Conservation (phyloP, 2,888 invertebrate species). For the Sthenelais limicola region DNA sequence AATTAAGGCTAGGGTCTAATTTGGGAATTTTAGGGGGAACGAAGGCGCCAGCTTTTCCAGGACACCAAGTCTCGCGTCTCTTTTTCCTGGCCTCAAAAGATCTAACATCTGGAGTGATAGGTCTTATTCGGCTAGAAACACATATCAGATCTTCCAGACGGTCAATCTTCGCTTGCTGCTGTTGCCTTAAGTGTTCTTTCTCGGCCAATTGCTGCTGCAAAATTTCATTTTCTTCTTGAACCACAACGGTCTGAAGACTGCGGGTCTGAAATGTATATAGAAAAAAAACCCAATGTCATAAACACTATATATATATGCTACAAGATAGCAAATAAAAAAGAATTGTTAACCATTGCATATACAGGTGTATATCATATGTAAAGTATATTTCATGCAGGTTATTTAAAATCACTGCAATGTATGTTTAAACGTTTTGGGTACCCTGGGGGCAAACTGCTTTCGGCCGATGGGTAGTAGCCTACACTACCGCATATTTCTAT, state of each 20-base stretch:
- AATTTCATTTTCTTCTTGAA: conserved; percentile 56
- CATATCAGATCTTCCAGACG: conserved; percentile 55
- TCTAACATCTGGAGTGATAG: neutral
- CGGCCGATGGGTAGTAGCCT: too few relatives aligned
- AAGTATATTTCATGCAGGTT: too few relatives aligned
- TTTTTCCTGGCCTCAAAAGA: conserved; percentile 6
- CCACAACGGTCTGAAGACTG: neutral
- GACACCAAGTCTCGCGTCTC: conserved; percentile 65
- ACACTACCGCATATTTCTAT: too few relatives aligned
- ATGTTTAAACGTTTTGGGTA: too few relatives aligned
- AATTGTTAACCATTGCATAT: neutral
- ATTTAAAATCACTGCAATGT: too few relatives aligned
- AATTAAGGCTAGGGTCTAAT: too few relatives aligned
- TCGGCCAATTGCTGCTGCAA: conserved; percentile 62
- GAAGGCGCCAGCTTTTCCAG: conserved; percentile 54
- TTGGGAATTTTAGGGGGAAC: too few relatives aligned
- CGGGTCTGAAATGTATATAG: neutral
- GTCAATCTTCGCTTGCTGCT: conserved; percentile 53
- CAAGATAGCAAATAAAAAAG: neutral
- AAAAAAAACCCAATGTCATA: neutral
- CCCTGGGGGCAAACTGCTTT: too few relatives aligned
- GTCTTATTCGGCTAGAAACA: conserved; percentile 50
- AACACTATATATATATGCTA: neutral
- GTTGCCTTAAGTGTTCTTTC: conserved; percentile 56
- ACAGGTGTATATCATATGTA: too few relatives aligned